These are phyloP conservation scores for Gymnobelideus leadbeateri DNA, from an alignment of 2,113 vertebrate species.

Conservation along the genomic window DNA sequence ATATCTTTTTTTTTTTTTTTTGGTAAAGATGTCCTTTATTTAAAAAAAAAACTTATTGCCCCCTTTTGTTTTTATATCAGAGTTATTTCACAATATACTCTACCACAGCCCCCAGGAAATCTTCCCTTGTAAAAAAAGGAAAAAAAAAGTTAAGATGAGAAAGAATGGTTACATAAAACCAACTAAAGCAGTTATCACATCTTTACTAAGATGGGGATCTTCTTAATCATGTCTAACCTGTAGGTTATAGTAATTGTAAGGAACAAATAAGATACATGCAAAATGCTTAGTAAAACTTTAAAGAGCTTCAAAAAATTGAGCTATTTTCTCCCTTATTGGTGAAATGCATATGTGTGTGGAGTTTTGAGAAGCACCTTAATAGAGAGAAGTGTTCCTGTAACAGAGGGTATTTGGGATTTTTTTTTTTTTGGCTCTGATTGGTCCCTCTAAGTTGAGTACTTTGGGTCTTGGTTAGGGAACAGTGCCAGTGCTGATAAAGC, in stretches of 20 bases:
- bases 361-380: not conserved
- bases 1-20: not conserved
- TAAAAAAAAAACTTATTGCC: not conserved
- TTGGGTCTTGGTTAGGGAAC: not conserved
- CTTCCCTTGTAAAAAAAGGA: not conserved
- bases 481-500: not conserved
- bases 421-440: not conserved
- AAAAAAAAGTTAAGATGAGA: not conserved
- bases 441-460: not conserved
- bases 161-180: not conserved
- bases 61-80: not conserved
- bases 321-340: not conserved
- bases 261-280: not conserved
- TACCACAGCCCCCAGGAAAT: not conserved
- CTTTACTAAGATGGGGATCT: not conserved
- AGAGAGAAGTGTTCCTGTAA: not conserved
- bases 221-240: not conserved
- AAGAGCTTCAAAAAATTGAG: not conserved
- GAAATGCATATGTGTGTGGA: not conserved
- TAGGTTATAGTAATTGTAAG: not conserved
- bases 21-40: not conserved
- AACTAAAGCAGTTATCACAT: not conserved
- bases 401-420: not conserved
- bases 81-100: not conserved
- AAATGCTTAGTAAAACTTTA: not conserved